Evolutionary conservation across 1,140 invertebrate genomes (phyloP).

Genomic region (Muscidifurax raptorellus): DNA sequence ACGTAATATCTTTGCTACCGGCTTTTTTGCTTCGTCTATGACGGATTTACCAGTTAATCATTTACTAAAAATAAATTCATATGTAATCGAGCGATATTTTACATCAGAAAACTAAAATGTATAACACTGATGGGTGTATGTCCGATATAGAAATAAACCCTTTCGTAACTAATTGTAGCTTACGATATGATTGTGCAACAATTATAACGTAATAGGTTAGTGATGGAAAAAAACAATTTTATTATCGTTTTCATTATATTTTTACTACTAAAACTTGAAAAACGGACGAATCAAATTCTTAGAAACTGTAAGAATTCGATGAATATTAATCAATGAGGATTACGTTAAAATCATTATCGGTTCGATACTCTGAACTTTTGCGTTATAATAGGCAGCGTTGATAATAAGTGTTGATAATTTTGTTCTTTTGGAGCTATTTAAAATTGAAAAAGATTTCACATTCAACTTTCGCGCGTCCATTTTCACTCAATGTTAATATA

Average conservation of each 20-base stretch:
- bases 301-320: background rate
- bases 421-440: conserved; percentile 28
- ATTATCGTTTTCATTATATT: too few relatives aligned
- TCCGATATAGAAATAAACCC: too few relatives aligned
- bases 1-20: background rate
- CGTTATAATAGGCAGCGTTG: conserved; percentile 20
- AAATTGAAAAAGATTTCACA: background rate
- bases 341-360: too few relatives aligned
- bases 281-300: background rate
- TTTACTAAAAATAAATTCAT: conserved; percentile 18
- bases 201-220: too few relatives aligned
- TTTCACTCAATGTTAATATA: background rate
- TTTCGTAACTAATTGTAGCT: too few relatives aligned
- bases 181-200: too few relatives aligned
- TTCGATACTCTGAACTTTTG: conserved; percentile 1
- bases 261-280: too few relatives aligned
- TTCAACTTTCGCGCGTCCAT: background rate
- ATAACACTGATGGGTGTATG: too few relatives aligned
- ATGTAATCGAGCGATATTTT: background rate
- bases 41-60: background rate
- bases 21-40: background rate
- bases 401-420: conserved; percentile 29
- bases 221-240: too few relatives aligned
- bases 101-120: too few relatives aligned
- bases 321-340: background rate